Base-by-base conservation (phyloP, 2,888 invertebrate species). In the Apodemia zela region DNA sequence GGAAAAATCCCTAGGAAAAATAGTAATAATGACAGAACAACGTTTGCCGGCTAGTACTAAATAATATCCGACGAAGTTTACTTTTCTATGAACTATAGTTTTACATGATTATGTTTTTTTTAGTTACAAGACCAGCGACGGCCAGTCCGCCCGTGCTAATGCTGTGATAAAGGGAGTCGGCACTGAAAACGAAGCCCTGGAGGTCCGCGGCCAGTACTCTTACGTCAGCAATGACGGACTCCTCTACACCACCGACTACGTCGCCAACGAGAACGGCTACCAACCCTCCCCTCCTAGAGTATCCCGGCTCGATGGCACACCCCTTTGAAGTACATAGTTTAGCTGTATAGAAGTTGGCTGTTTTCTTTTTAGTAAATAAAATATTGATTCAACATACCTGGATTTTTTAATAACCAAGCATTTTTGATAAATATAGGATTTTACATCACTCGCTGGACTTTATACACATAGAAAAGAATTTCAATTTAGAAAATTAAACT, bases 191-290 rank as follows among this genome's bases (percentile, higher is more conserved):
- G 92, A 92, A 67, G 84, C 82, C 13, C 21, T 91, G 0, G 81
- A 77, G 5, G 92, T 93, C 59, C 81, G 84, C n/a, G 94, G 94
- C 4, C 69, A 72, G 62, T 93, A 66, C 87, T 75, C 82, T 7
- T 93, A 93, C 86, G 33, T 73, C 64, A 93, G 80, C 5, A 73
- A 78, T 47, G 92, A 93, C 66, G 93, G 93, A 38, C 73, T 83
- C 33, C 64, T 74, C 61, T 93, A 93, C 85, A 68, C 76, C 17
- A 82, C 93, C 59, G 76, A 62, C 57, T 94, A 93, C 86, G 65
- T 81, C 63, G 93, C 94, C 65, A 83, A 93, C 80, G 87, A 93
- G 76, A 75, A 80, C 66, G 94, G 94, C 13, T 94, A 88, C 91
- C 87, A 85, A 68, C 87, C 93, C 72, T 4, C 65, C 33, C 89